phyloP scores from a whole-genome alignment of 2,888 invertebrate species.

The Bruchidius siliquastri region DNA sequence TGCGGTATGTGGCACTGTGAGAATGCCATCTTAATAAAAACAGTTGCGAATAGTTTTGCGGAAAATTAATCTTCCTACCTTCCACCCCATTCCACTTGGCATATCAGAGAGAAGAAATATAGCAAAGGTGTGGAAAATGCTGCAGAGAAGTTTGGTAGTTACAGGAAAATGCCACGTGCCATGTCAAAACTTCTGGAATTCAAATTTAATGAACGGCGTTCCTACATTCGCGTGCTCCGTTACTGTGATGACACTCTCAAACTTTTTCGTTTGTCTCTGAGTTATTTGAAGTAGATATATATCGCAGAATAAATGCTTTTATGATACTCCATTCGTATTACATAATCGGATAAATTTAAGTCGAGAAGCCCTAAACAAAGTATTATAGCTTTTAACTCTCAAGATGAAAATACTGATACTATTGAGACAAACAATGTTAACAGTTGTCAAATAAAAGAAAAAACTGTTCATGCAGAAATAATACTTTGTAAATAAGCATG shows the following conservation, averaged over 20 bases:
- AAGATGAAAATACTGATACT: too few species aligned
- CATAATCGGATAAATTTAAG: too few species aligned
- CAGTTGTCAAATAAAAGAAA: too few species aligned
- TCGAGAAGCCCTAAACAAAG: too few species aligned
- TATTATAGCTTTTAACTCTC: too few species aligned
- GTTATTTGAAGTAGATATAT: background rate
- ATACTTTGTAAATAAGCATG: too few species aligned
- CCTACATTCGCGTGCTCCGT: background rate
- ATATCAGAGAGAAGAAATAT: background rate
- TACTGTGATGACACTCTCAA: background rate
- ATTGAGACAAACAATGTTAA: too few species aligned
- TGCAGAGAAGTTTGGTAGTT: background rate
- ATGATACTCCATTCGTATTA: too few species aligned
- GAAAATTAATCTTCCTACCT: background rate
- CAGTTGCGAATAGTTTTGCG: background rate
- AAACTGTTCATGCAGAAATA: too few species aligned
- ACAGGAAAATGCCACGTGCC: background rate
- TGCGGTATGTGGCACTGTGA: background rate
- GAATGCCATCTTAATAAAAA: background rate
- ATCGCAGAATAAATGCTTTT: background rate
- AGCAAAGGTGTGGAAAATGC: background rate
- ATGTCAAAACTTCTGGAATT: background rate
- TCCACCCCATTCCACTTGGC: background rate
- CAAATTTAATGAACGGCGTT: background rate
- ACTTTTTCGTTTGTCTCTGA: background rate